phyloP scores from a whole-genome alignment of 2,113 vertebrate species.

The Eolophus roseicapilla region DNA sequence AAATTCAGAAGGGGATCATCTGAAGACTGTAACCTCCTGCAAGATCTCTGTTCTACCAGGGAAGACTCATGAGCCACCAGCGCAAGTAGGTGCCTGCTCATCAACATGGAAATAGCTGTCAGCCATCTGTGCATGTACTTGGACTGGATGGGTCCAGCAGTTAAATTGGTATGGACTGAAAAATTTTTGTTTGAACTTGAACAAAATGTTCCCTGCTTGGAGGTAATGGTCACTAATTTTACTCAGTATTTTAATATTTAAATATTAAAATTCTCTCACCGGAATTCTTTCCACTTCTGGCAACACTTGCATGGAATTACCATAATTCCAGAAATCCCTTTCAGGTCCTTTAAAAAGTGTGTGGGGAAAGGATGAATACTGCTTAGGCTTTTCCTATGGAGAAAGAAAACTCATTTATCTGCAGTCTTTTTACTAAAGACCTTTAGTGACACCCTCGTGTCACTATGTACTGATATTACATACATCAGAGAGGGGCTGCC shows the following conservation, averaged over 20 bases:
- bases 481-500: not conserved
- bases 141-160: not conserved
- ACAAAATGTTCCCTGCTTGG: not conserved
- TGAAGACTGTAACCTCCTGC: not conserved
- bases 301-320: not conserved
- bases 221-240: not conserved
- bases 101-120: not conserved
- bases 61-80: not conserved
- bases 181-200: not conserved
- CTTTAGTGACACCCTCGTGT: not conserved
- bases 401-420: not conserved
- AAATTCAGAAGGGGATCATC: not conserved
- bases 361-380: not conserved
- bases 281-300: not conserved
- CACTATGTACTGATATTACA: accelerated
- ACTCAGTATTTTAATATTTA: not conserved
- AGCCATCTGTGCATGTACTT: not conserved
- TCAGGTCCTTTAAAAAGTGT: not conserved
- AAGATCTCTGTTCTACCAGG: not conserved
- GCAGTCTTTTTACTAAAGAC: not conserved
- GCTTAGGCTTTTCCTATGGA: not conserved
- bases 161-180: not conserved
- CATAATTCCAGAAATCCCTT: not conserved
- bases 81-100: not conserved
- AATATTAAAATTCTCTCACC: not conserved